phyloP scores from a whole-genome alignment of 2,888 invertebrate genomes.

The Lysandra coridon region DNA sequence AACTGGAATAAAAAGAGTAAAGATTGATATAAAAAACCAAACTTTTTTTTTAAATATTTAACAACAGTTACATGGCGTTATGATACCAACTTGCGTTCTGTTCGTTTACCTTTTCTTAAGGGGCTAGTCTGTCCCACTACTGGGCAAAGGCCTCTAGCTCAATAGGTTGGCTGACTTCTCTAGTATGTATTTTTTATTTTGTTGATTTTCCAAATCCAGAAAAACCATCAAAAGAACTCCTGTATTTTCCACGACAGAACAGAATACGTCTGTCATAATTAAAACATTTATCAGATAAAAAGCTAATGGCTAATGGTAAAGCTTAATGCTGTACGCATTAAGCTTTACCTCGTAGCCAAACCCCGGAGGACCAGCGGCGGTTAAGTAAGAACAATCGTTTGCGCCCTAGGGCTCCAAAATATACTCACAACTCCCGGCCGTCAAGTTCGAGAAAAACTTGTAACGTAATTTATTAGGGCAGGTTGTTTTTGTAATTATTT shows the following conservation, averaged over 20 bases:
- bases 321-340: no score
- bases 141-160: no score
- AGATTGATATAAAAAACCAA: not conserved
- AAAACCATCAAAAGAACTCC: not conserved
- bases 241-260: not conserved
- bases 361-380: not conserved
- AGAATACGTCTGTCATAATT: not conserved
- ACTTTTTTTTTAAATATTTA: no score
- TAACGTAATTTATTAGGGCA: slow-evolving; percentile 13
- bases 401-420: not conserved
- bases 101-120: no score
- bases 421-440: not conserved
- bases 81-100: no score
- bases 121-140: no score
- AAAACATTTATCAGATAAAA: slow-evolving; percentile 18
- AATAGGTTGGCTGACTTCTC: no score
- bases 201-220: not conserved
- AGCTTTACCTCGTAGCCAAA: slow-evolving; percentile 8
- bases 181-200: no score
- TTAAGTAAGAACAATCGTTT: slow-evolving; percentile 19
- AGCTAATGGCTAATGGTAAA: no score
- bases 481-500: slow-evolving; percentile 9
- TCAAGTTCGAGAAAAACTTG: not conserved
- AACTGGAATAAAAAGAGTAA: not conserved
- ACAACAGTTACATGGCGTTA: no score